Percentiles rank a stretch among this genome's conserved stretches.
Evolutionary conservation across 2,797 vertebrate genomes (phyloP).

Genomic region (Notolepis coatsorum): DNA sequence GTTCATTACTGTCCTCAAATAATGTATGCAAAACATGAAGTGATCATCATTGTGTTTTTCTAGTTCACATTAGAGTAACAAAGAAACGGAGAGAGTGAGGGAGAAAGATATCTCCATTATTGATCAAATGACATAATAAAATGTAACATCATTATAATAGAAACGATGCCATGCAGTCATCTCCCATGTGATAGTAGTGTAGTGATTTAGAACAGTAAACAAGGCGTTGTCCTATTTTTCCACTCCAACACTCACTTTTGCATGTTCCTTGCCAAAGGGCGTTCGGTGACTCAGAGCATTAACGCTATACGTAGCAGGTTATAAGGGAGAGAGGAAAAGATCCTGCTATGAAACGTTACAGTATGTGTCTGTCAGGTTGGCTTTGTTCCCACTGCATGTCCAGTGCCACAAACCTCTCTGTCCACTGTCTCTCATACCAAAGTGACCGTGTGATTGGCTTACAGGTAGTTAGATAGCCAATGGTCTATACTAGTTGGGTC

Average conservation of each 20-base stretch:
- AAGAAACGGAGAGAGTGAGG: constrained; percentile 16
- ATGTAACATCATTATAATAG: constrained; percentile 43
- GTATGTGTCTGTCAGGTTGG: background rate
- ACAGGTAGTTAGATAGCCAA: constrained; percentile 54
- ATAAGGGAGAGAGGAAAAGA: constrained; percentile 17
- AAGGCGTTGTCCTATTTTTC: constrained; percentile 51
- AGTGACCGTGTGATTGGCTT: constrained; percentile 42
- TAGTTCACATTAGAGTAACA: constrained; percentile 43
- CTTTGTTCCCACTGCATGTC: background rate
- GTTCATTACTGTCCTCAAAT: no score
- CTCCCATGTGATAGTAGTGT: constrained; percentile 39
- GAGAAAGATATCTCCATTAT: constrained; percentile 38
- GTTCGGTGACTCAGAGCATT: constrained; percentile 25
- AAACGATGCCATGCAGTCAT: constrained; percentile 39
- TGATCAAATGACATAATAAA: constrained; percentile 57
- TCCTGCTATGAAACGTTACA: background rate
- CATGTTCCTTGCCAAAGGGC: constrained; percentile 50
- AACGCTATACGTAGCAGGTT: constrained; percentile 15
- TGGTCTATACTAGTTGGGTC: constrained; percentile 50
- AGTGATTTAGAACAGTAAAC: constrained; percentile 61
- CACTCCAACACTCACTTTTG: constrained; percentile 26
- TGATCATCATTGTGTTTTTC: no score
- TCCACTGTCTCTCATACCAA: constrained; percentile 7
- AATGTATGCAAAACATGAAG: no score
- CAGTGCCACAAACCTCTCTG: constrained; percentile 1